Evolutionary conservation across 2,797 vertebrate species (phyloP), one percentile per base, ranked within the genome.

Genomic region (Carapus acus): DNA sequence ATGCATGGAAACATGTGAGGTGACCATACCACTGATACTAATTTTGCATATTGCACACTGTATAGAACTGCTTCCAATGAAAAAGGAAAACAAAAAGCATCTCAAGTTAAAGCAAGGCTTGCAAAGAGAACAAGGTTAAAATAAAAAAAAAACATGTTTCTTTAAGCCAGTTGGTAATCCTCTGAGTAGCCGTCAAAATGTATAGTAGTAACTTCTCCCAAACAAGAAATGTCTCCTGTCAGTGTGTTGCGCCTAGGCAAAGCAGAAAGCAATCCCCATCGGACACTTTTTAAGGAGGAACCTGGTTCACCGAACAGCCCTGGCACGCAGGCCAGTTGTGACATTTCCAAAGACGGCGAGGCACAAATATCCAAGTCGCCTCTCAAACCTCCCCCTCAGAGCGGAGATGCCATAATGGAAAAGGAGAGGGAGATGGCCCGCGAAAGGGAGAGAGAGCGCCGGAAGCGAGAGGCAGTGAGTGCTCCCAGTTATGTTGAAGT

Each of bases 391-490:
- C 62, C 29, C 29, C 66, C 67, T 34, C 53, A 58, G 7, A 46
- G 23, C 19, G 13, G 45, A 33, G 31, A 79, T 57, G 23, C 34
- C 0, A 20, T 22, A 19, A 47, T 87, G 62, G 71, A 83, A 21
- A 62, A 64, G 48, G 86, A 91, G 9, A 83, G 90, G 40, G 87
- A 88, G 52, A 65, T 91, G 79, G 94, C 93, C 19, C 91, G 91
- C 47, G 88, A 78, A 62, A 89, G 74, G 64, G 94, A 94, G 62
- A 93, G 95, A 59, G 94, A 96, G 33, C 90, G 92, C 8, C 91
- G 95, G 50, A 80, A 90, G 23, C 89, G 81, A 73, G 89, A 93
- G 76, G 89, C 87, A 22, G 94, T 98, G 81, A 91, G 93, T 89
- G n/a, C 12, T 36, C 12, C 11, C 8, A 9, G 3, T 9, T 2